A percentile compares a stretch with the other conserved stretches of the same genome.
Evolutionary conservation across 2,113 vertebrate genomes (phyloP).

Genomic region (Semicossyphus pulcher): DNA sequence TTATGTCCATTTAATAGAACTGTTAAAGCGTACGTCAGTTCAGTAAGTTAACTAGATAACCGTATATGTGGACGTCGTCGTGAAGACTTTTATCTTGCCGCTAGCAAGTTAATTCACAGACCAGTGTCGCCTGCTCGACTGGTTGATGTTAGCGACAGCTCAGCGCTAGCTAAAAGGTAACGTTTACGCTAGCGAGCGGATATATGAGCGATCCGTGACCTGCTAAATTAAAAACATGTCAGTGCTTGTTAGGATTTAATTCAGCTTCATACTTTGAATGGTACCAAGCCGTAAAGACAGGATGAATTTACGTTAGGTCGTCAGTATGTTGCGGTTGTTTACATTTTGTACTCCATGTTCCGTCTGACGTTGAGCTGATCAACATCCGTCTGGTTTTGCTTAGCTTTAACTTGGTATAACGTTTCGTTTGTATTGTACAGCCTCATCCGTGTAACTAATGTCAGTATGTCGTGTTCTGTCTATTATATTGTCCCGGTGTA

Average conservation of each 20-base stretch:
- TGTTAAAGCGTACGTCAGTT: background rate
- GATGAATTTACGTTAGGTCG: background rate
- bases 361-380: conserved; percentile 46
- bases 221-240: background rate
- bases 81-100: background rate
- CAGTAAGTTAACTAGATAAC: background rate
- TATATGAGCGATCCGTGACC: background rate
- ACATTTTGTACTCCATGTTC: conserved; percentile 42
- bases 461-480: background rate
- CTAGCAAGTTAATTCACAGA: conserved; percentile 19
- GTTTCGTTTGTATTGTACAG: conserved; percentile 4
- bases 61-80: background rate
- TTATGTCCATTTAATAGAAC: background rate
- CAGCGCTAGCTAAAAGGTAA: conserved; percentile 66
- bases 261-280: background rate
- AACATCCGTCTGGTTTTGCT: conserved; percentile 46
- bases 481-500: background rate
- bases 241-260: background rate
- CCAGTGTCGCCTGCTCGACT: conserved; percentile 22
- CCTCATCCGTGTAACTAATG: background rate
- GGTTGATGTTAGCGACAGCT: conserved; percentile 39
- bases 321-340: conserved; percentile 29
- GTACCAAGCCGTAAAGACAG: rapidly evolving
- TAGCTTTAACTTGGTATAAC: background rate
- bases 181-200: conserved; percentile 59